phyloP scores from a whole-genome alignment of 2,797 vertebrate species.

The Poecilia wingei region DNA sequence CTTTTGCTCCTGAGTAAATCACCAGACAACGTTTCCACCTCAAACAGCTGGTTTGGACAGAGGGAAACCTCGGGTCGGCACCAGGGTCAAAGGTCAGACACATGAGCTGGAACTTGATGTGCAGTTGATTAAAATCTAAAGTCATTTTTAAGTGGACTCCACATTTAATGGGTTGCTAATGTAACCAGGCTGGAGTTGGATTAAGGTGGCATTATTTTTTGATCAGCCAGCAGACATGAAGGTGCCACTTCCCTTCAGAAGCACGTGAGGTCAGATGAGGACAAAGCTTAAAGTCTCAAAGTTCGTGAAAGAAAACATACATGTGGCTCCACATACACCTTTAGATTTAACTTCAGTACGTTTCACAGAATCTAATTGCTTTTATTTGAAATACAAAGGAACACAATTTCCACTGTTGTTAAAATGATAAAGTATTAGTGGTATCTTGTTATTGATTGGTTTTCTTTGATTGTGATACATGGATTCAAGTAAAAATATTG shows the following conservation, averaged over 20 bases:
- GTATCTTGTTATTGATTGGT: background rate
- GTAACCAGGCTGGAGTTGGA: background rate
- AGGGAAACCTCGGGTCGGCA: background rate
- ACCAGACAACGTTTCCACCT: background rate
- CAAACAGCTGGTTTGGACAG: background rate
- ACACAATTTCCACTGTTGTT: background rate
- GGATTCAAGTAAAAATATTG: background rate
- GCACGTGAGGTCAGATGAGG: background rate
- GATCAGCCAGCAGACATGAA: background rate
- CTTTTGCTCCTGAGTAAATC: background rate
- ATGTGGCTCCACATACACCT: background rate
- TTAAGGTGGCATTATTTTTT: background rate
- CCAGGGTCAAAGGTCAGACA: background rate
- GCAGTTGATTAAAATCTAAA: background rate
- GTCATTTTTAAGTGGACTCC: background rate
- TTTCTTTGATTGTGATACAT: background rate
- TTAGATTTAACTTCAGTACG: background rate
- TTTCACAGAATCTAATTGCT: background rate
- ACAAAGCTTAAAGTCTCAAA: background rate
- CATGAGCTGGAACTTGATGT: background rate
- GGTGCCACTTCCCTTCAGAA: background rate
- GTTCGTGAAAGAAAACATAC: background rate
- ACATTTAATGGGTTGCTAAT: background rate
- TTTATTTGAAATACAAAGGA: background rate
- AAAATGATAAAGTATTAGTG: background rate